phyloP scores from a whole-genome alignment of 2,113 vertebrate species.

The Bubo blakistoni region DNA sequence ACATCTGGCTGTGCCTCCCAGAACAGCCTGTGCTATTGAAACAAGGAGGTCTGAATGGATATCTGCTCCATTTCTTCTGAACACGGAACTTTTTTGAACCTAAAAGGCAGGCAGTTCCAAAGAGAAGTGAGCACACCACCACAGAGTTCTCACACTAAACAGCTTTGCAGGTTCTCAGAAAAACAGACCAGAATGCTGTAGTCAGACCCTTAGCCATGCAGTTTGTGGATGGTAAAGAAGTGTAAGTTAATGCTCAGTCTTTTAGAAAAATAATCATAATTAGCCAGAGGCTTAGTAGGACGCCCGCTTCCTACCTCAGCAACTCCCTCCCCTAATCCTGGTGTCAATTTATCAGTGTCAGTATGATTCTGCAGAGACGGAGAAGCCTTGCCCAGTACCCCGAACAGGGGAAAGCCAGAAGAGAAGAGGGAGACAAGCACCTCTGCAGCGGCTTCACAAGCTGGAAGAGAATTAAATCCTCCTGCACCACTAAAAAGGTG shows the following conservation, averaged over 20 bases:
- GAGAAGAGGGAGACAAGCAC: background rate
- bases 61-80: constrained; percentile 91
- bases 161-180: background rate
- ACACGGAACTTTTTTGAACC: constrained; percentile 93
- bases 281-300: background rate
- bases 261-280: background rate
- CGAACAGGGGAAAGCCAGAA: background rate
- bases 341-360: background rate
- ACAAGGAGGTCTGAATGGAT: constrained; percentile 90
- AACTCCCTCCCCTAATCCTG: background rate
- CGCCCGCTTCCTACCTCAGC: background rate
- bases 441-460: background rate
- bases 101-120: constrained; percentile 52
- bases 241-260: background rate
- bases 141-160: background rate
- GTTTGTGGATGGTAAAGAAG: background rate
- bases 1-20: constrained; percentile 87
- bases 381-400: background rate
- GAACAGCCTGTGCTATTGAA: constrained; percentile 91
- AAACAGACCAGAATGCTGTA: background rate
- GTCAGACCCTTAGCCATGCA: background rate
- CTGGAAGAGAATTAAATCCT: background rate
- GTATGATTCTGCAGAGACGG: background rate
- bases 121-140: background rate
- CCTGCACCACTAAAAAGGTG: background rate